Evolutionary conservation across 2,113 vertebrate species (phyloP), one percentile per base, ranked within the genome.

Genomic region (Seriola quinqueradiata): DNA sequence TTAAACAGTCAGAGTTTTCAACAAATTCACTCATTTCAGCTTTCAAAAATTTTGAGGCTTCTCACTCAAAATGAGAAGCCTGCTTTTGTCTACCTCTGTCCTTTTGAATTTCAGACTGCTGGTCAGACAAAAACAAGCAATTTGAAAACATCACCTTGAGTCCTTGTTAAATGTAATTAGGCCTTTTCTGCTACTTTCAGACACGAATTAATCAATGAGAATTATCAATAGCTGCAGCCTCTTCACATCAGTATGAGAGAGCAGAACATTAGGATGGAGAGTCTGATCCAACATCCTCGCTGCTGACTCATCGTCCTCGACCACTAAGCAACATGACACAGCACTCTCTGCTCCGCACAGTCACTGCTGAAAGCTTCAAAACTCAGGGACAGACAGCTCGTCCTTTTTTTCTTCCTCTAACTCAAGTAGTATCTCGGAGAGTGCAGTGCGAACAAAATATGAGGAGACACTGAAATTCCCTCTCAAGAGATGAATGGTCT

Each of bases 261-360:
- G 57, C 34, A 81, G 50, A 75, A 70, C 44, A 75, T 83, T 79
- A 38, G 69, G 21, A 73, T 54, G 6, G 23, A 54, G 59, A 72
- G 63, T 82, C 40, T 63, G 65, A 89, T 83, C 48, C 42, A 4
- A 8, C 50, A 52, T 79, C 59, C 64, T 87, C 44, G 3, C 55
- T 74, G 83, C 85, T 83, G 86, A 85, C 32, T 92, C 92, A 87
- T 82, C 57, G 80, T 78, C 55, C 75, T 80, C 40, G 8, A 69
- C 38, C 42, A 0, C 70, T n/a, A 1, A 55, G 79, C 59, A 82
- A 80, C 81, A 71, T 82, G 82, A 90, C 64, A 77, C 88, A 57
- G 74, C 70, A 77, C 79, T 83, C 68, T 69, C 61, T 68, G 74
- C 55, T 44, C 58, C 65, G 58, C 69, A 72, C 75, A 75, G 79